Percentiles rank a stretch among this genome's conserved stretches.
Conservation (phyloP, 2,888 invertebrate genomes). For the Plagodis dolabraria region DNA sequence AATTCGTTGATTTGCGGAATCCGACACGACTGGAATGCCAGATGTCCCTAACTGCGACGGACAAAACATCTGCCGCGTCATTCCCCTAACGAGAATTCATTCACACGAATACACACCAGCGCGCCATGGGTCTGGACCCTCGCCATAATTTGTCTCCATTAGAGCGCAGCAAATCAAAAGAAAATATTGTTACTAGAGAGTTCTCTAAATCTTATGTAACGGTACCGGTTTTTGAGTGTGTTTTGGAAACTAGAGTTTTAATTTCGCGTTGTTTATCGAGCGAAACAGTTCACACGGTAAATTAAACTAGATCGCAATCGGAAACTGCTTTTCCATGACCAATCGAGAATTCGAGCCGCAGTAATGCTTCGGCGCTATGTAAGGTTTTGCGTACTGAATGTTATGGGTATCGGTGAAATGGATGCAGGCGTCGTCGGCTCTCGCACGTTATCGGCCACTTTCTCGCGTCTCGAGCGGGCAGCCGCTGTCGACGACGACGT, state of each 20-base stretch:
- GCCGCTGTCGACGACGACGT: conserved; percentile 48
- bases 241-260: conserved; percentile 39
- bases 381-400: conserved; percentile 41
- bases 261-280: conserved; percentile 37
- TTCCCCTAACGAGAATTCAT: conserved; percentile 48
- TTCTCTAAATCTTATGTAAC: conserved; percentile 40
- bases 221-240: conserved; percentile 29
- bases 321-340: conserved; percentile 52
- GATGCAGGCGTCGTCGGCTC: conserved; percentile 55
- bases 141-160: conserved; percentile 57
- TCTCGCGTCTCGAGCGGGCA: conserved; percentile 63
- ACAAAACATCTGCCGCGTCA: conserved; percentile 61
- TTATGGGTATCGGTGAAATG: conserved; percentile 53
- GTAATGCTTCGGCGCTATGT: conserved; percentile 39
- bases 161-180: conserved; percentile 41
- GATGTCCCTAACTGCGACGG: conserved; percentile 44
- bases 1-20: conserved; percentile 35
- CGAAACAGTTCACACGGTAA: conserved; percentile 52
- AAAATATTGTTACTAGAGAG: conserved; percentile 40
- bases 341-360: conserved; percentile 48
- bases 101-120: conserved; percentile 17
- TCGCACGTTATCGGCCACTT: conserved; percentile 75
- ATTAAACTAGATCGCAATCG: conserved; percentile 48
- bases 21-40: conserved; percentile 44
- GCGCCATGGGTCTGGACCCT: conserved; percentile 41